Evolutionary conservation across 1,140 invertebrate genomes (phyloP), one percentile per base, ranked within the genome.

Genomic region (Agraylea sexmaculata): DNA sequence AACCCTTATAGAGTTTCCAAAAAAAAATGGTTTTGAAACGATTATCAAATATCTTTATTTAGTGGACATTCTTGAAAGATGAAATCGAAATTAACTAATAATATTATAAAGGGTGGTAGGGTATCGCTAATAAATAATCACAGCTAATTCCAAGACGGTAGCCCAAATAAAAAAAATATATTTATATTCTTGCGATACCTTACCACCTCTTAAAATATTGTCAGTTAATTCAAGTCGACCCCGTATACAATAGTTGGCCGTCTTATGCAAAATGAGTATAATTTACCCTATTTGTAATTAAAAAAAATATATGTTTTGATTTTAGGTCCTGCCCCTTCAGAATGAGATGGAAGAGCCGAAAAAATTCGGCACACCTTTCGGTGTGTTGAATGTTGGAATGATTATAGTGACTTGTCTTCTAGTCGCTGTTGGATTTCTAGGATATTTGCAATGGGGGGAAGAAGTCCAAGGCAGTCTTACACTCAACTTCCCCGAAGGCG

Each of bases 381-480:
- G 89, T 1, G 86, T 93, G 1, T 58, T 93, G 5, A 92, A 91
- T 55, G 71, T 81, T 2, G 80, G 84, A 25, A 92, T 92, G 87
- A 57, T 77, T 1, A 65, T 82, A 15, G 84, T 91, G 1, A 77
- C 75, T 1, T 37, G 56, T 27, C 72, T 90, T 46, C 90, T 89
- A 56, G 73, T 83, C 5, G 63, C 73, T 2, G 73, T 89, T 41
- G 89, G 88, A 31, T 86, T 88, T 56, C 71, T 87, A 21, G 82
- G 86, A 1, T 93, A 90, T 54, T 64, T 91, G 12, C 79, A 82
- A 51, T 90, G 79, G 64, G 86, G 86, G 3, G 74, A 80, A 2
- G 52, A 62, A 0, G 73, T 82, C 0, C 54, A 66, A 13, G 80
- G 80, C 8, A 83, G 80, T 38, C 72, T 87, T 1, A 86, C 83